Evolutionary conservation across 23 tunicate genomes (phyloP).

Genomic region (Ciona savignyi): DNA sequence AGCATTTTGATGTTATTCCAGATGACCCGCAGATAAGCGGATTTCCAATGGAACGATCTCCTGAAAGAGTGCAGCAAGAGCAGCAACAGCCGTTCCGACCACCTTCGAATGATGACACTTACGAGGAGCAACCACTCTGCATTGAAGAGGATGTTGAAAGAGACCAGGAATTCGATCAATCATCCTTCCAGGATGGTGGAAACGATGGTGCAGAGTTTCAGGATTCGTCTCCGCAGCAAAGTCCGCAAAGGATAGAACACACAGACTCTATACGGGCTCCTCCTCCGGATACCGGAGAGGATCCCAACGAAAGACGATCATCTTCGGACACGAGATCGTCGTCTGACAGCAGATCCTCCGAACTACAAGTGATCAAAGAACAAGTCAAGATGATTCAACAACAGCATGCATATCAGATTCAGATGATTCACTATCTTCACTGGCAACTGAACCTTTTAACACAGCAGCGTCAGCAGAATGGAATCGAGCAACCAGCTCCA

Average conservation of each 20-base stretch:
- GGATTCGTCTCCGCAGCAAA: no score
- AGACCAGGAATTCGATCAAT: not conserved
- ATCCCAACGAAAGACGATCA: no score
- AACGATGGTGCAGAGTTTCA: no score
- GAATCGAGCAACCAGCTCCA: not conserved
- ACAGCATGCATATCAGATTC: constrained; percentile 20
- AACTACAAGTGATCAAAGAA: constrained; percentile 16
- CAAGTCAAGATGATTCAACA: constrained; percentile 34
- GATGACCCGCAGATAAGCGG: no score
- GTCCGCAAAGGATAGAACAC: not conserved
- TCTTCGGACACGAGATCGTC: no score
- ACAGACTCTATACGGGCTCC: not conserved
- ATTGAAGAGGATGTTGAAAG: not conserved
- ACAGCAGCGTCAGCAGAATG: constrained; percentile 21
- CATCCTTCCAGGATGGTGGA: not conserved
- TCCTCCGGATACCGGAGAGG: not conserved
- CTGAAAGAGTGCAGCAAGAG: no score
- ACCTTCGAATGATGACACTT: no score
- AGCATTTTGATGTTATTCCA: no score
- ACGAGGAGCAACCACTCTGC: not conserved
- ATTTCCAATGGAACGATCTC: no score
- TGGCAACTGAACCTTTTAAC: constrained; percentile 20
- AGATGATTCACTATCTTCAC: constrained; percentile 31
- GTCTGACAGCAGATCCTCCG: constrained; percentile 5
- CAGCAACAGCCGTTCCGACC: no score